Conservation (phyloP, 2,797 vertebrate species). For the Pipistrellus pipistrellus region DNA sequence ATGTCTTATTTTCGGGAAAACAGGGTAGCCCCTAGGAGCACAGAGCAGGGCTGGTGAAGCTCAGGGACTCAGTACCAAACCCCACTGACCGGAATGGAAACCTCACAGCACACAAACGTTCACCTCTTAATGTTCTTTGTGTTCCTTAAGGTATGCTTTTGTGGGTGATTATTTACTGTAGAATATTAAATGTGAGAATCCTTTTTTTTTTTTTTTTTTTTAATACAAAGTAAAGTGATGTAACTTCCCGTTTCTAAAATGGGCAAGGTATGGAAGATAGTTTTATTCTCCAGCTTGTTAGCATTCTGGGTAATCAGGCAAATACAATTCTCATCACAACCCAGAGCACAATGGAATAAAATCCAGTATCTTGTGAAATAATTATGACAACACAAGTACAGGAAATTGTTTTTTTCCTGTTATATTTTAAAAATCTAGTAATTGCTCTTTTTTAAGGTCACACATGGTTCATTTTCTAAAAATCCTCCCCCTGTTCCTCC, state of each 20-base stretch:
- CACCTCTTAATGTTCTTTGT: conserved; percentile 78
- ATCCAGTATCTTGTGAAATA: background rate
- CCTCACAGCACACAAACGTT: conserved; percentile 67
- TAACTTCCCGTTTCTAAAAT: conserved; percentile 69
- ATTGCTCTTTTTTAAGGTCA: background rate
- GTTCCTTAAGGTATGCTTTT: conserved; percentile 75
- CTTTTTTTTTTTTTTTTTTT: conserved; percentile 43
- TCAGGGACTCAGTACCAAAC: conserved; percentile 59
- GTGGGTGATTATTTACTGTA: conserved; percentile 77
- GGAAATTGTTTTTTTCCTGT: conserved; percentile 6
- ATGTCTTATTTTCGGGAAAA: too few species aligned
- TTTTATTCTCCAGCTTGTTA: conserved; percentile 32
- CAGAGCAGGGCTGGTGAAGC: conserved; percentile 22
- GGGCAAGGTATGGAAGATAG: conserved; percentile 47
- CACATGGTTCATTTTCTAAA: background rate
- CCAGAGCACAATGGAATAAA: background rate
- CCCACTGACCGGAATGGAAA: conserved; percentile 63
- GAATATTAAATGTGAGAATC: conserved; percentile 76
- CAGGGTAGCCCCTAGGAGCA: conserved; percentile 35
- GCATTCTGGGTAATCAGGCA: background rate
- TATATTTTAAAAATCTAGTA: conserved; percentile 9
- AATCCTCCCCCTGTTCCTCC: background rate
- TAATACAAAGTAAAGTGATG: conserved; percentile 61
- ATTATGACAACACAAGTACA: background rate
- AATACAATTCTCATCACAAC: background rate